A percentile compares a stretch with the other conserved stretches of the same genome.
Evolutionary conservation across 2,113 vertebrate species (phyloP).

Genomic region (Setophaga petechia): DNA sequence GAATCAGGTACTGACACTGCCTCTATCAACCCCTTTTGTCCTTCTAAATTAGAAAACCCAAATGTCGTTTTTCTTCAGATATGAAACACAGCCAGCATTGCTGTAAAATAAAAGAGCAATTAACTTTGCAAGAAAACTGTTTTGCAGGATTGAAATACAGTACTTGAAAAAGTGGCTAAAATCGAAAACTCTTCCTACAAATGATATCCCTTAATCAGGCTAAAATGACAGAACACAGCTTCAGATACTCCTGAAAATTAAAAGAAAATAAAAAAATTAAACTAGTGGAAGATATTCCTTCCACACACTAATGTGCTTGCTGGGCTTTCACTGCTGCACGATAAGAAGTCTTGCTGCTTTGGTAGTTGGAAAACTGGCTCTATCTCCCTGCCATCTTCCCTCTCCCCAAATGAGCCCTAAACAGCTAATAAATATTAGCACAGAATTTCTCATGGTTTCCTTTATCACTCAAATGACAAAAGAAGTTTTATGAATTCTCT

Average conservation of each 20-base stretch:
- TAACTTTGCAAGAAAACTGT: slow-evolving; percentile 55
- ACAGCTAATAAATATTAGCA: not conserved
- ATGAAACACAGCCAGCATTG: slow-evolving; percentile 57
- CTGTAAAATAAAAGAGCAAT: slow-evolving; percentile 65
- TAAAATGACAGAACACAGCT: not conserved
- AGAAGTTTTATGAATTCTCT: not conserved
- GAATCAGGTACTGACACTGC: not conserved
- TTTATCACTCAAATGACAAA: not conserved
- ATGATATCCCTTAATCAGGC: not conserved
- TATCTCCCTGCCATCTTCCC: not conserved
- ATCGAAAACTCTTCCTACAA: not conserved
- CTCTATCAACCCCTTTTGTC: slow-evolving; percentile 59
- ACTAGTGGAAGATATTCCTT: not conserved
- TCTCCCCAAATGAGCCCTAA: not conserved
- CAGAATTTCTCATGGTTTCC: not conserved
- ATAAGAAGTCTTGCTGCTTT: not conserved
- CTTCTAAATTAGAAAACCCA: slow-evolving; percentile 73
- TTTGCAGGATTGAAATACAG: not conserved
- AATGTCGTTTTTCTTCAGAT: slow-evolving; percentile 43
- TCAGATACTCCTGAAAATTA: not conserved
- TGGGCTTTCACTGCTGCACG: not conserved
- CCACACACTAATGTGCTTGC: not conserved
- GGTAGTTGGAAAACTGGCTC: not conserved
- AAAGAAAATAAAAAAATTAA: not conserved
- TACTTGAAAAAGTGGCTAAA: not conserved